Evolutionary conservation across 2,888 invertebrate species (phyloP).

Genomic region (Chrysina gloriosa): DNA sequence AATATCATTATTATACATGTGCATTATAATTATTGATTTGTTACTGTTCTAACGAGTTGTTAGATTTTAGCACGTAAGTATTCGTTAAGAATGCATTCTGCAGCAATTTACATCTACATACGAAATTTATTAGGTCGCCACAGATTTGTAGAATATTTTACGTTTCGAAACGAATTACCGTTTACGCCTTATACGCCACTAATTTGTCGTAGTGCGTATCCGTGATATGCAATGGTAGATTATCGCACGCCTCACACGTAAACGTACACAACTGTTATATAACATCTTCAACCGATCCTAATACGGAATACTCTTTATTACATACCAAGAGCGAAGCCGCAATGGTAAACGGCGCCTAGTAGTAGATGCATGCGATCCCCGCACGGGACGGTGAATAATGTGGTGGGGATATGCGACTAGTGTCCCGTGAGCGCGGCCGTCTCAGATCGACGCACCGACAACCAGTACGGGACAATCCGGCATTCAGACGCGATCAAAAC

Average conservation of each 20-base stretch:
- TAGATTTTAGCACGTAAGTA: too few relatives aligned
- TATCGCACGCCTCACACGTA: constrained; percentile 19
- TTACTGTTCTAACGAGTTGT: too few relatives aligned
- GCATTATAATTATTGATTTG: too few relatives aligned
- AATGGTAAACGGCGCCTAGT: constrained; percentile 56
- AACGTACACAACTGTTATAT: constrained; percentile 42
- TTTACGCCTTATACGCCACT: not conserved
- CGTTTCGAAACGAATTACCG: too few relatives aligned
- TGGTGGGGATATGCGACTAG: constrained; percentile 51
- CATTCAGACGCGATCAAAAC: constrained; percentile 50
- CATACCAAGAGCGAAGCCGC: constrained; percentile 53
- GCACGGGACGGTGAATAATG: constrained; percentile 59
- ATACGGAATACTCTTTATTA: constrained; percentile 51
- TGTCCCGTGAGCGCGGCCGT: constrained; percentile 58
- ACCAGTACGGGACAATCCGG: constrained; percentile 60
- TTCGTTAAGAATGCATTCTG: too few relatives aligned
- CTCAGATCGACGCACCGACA: constrained; percentile 58
- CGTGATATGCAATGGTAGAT: constrained; percentile 12
- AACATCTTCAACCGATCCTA: constrained; percentile 46
- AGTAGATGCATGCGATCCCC: constrained; percentile 56
- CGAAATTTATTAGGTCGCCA: too few relatives aligned
- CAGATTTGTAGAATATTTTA: too few relatives aligned
- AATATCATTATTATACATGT: too few relatives aligned
- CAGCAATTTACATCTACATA: too few relatives aligned
- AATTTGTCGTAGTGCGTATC: not conserved